Conservation (phyloP, 2,113 vertebrate genomes). For the Melanotaenia duboulayi region DNA sequence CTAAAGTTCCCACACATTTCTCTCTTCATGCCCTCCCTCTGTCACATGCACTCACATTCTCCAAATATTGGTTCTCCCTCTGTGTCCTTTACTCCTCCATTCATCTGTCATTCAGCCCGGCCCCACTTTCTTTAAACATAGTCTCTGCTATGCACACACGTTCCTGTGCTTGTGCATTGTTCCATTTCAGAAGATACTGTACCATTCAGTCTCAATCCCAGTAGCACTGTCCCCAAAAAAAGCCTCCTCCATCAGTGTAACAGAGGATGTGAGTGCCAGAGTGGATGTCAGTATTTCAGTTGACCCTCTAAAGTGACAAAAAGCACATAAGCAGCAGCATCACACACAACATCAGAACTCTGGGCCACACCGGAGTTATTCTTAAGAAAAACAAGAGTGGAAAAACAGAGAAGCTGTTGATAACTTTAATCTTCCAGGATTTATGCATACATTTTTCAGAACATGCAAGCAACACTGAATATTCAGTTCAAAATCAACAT, state of each 20-base stretch:
- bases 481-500: constrained; percentile 28
- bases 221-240: constrained; percentile 71
- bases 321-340: constrained; percentile 34
- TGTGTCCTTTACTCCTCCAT: constrained; percentile 28
- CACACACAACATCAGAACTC: constrained; percentile 61
- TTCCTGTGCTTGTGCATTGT: constrained; percentile 4
- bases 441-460: not conserved
- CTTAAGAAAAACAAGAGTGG: constrained; percentile 31
- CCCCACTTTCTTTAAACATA: constrained; percentile 47
- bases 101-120: constrained; percentile 59
- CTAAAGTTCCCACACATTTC: not conserved
- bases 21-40: not conserved
- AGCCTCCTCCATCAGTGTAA: constrained; percentile 60
- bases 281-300: constrained; percentile 58
- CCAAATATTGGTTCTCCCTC: constrained; percentile 34
- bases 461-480: not conserved
- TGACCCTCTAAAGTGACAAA: constrained; percentile 72
- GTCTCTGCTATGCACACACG: not conserved
- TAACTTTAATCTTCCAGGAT: constrained; percentile 18
- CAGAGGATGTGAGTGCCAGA: constrained; percentile 56
- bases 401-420: constrained; percentile 9
- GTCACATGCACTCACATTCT: constrained; percentile 6
- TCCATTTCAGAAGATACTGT: constrained; percentile 67
- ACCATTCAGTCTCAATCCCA: constrained; percentile 66
- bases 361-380: constrained; percentile 38